phyloP scores from a whole-genome alignment of 2,797 vertebrate genomes.

The Syndactyla subalaris region DNA sequence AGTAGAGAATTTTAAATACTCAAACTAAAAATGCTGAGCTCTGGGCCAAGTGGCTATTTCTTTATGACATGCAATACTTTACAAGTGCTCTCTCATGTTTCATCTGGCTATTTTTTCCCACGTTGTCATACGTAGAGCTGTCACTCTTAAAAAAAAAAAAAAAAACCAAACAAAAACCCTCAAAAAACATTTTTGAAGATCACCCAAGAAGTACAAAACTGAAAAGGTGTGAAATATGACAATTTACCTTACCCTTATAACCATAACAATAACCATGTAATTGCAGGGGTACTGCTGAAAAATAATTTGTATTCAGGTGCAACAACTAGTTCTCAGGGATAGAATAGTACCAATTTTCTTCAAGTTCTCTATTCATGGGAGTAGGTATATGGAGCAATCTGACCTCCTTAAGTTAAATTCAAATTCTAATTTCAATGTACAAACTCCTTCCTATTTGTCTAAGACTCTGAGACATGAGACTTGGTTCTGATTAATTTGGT shows the following conservation, averaged over 20 bases:
- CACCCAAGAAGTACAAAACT: background rate
- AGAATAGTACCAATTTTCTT: conserved; percentile 15
- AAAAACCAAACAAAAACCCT: too few relatives aligned
- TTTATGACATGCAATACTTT: background rate
- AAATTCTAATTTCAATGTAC: background rate
- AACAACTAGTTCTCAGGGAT: background rate
- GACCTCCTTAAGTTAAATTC: conserved; percentile 17
- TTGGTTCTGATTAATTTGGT: background rate
- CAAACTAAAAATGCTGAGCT: background rate
- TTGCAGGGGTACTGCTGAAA: background rate
- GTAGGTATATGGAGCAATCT: background rate
- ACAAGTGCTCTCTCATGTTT: background rate
- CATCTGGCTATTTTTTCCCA: background rate
- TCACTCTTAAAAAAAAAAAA: background rate
- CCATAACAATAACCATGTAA: background rate
- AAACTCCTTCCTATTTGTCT: background rate
- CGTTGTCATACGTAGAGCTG: background rate
- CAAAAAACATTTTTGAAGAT: background rate
- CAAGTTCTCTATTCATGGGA: background rate
- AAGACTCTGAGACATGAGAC: background rate
- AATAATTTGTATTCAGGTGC: conserved; percentile 11
- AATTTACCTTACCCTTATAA: background rate
- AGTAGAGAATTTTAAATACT: background rate
- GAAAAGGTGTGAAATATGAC: background rate
- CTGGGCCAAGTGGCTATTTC: background rate